Percentiles rank a stretch among this genome's conserved stretches.
Evolutionary conservation across 2,113 vertebrate species (phyloP).

Genomic region (Phalacrocorax brasilianus): DNA sequence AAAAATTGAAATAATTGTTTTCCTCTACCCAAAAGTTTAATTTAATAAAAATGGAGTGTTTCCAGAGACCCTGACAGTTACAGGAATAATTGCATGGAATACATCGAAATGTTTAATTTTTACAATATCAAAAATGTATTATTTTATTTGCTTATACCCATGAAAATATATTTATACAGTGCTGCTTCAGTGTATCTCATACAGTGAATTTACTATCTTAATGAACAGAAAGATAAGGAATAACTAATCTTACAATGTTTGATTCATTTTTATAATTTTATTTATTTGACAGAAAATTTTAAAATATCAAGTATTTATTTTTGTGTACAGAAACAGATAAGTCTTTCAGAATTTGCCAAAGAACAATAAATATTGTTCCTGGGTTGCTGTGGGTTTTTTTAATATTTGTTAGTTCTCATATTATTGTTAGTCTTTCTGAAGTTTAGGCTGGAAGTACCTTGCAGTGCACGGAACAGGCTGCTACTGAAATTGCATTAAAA

Average conservation of each 20-base stretch:
- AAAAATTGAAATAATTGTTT: background rate
- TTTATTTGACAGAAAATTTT: background rate
- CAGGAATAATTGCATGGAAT: background rate
- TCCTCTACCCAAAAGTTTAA: background rate
- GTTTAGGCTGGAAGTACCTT: background rate
- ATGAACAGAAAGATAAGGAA: background rate
- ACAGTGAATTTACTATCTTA: background rate
- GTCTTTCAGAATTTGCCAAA: background rate
- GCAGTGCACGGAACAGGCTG: background rate
- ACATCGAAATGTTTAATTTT: background rate
- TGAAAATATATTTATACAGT: background rate
- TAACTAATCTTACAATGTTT: background rate
- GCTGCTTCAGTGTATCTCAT: background rate
- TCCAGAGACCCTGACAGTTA: background rate
- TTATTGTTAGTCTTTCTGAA: background rate
- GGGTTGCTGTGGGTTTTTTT: background rate
- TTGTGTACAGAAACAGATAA: background rate
- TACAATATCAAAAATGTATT: rapidly evolving
- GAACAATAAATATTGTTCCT: background rate
- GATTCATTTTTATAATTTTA: background rate
- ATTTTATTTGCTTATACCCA: background rate
- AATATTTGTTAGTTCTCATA: background rate
- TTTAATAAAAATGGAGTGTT: background rate
- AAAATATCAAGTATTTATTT: background rate
- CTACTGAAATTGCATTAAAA: background rate